Evolutionary conservation across 2,113 vertebrate species (phyloP), one percentile per base, ranked within the genome.

Genomic region (Ceyx margarethae): DNA sequence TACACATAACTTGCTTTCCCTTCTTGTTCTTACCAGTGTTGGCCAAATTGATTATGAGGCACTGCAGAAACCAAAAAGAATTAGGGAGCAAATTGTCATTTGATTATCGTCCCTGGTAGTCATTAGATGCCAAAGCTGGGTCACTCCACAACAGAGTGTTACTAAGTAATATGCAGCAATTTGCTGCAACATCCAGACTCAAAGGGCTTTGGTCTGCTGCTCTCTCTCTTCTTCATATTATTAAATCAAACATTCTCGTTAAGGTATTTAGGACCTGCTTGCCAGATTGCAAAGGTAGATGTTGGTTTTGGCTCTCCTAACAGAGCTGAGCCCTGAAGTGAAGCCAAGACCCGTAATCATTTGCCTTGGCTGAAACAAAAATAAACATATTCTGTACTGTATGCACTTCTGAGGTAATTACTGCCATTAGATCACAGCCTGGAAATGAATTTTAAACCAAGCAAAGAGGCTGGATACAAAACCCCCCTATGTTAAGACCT

Each of bases 221-320:
- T 80, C 66, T 69, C 0, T 42, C 83, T 67, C 15, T 42, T 81
- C 62, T 89, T 83, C 16, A 1, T 75, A 91, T 56, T 48, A 20
- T 87, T 92, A 84, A 93, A 86, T 54, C 37, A 81, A 90, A 81
- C 67, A 73, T 91, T 90, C 79, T 2, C 6, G 37, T 0, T 54
- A 75, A 94, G 95, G 91, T 92, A 94, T 95, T 93, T 91, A 81
- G 77, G 71, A 93, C 93, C 81, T 81, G 81, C 80, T 90, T 82
- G 94, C 93, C 93, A 96, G 94, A 95, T 67, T 94, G 95, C 87
- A 96, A 95, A 96, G 95, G 96, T 96, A 96, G 93, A 79, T 94
- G 89, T 96, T 96, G 76, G 40, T 95, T 90, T 96, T 96, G 95
- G 96, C 96, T 92, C 74, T 91, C 53, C 51, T 57, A 75, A 45